phyloP scores from a whole-genome alignment of 23 tunicate genomes.

The Trididemnum miniatum region DNA sequence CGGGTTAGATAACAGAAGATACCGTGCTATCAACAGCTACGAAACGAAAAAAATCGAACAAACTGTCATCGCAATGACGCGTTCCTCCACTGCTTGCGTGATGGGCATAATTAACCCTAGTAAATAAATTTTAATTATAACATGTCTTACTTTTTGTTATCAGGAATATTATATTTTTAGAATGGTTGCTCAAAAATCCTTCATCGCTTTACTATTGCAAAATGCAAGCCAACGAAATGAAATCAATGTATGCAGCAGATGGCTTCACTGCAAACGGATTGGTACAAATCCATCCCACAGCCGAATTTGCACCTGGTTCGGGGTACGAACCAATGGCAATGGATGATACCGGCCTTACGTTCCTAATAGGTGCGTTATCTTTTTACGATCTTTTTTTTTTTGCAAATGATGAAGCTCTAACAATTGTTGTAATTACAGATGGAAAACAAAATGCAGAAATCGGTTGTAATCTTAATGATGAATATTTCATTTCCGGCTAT shows the following conservation, averaged over 20 bases:
- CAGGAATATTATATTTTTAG: slow-evolving; percentile 17
- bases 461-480: no score
- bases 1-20: no score
- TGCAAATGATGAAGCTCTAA: not conserved
- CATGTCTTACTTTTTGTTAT: no score
- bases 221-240: slow-evolving; percentile 42
- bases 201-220: slow-evolving; percentile 21
- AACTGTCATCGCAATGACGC: no score
- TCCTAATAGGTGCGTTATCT: not conserved
- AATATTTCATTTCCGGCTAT: no score
- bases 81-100: no score
- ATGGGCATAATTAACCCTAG: no score
- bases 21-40: no score
- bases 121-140: no score
- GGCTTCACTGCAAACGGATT: not conserved
- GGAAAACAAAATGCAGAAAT: no score
- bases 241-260: not conserved
- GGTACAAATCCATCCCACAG: not conserved
- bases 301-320: not conserved
- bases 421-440: no score
- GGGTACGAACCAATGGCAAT: not conserved
- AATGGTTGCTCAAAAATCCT: slow-evolving; percentile 48
- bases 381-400: not conserved
- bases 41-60: no score
- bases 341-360: slow-evolving; percentile 1